Percentiles rank a stretch among this genome's conserved stretches.
Evolutionary conservation across 23 tunicate genomes (phyloP).

Genomic region (Aplidium turbinatum): DNA sequence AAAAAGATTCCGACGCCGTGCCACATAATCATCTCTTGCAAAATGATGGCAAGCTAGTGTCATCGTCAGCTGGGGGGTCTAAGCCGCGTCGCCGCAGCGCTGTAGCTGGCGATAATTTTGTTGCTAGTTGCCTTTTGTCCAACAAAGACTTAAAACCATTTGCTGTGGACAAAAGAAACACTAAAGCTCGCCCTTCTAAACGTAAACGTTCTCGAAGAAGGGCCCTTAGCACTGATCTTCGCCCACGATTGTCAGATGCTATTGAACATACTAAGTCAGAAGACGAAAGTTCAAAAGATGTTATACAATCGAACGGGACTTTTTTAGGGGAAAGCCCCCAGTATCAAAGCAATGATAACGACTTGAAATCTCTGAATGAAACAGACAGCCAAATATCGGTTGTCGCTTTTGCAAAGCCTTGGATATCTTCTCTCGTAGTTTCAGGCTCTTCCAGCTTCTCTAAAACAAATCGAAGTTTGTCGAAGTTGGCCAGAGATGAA

Average conservation of each 20-base stretch:
- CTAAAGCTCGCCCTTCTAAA: no score
- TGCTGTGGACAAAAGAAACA: slow-evolving; percentile 8
- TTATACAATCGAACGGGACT: slow-evolving; percentile 40
- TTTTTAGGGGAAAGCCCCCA: slow-evolving; percentile 96
- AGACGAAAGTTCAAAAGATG: neutral
- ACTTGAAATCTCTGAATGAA: slow-evolving; percentile 4
- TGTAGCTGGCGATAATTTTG: slow-evolving; percentile 77
- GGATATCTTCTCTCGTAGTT: slow-evolving; percentile 32
- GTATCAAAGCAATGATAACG: slow-evolving; percentile 54
- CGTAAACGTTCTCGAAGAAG: no score
- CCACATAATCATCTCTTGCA: no score
- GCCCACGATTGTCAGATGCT: no score
- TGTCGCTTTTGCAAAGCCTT: slow-evolving; percentile 56
- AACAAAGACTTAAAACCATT: slow-evolving; percentile 21
- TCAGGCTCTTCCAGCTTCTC: slow-evolving; percentile 2
- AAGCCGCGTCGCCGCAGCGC: slow-evolving; percentile 71
- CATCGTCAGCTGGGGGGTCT: slow-evolving; percentile 4
- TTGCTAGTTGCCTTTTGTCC: slow-evolving; percentile 67
- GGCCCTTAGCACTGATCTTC: no score
- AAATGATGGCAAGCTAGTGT: no score
- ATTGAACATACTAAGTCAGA: no score
- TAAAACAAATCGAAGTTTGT: slow-evolving; percentile 18
- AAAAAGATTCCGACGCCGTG: neutral
- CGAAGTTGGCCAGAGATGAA: slow-evolving; percentile 18
- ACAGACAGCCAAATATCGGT: slow-evolving; percentile 18